These are phyloP conservation scores for Spongia lamella DNA, from an alignment of 37 sponge, comb jelly and placozoan species.

Conservation along the genomic window DNA sequence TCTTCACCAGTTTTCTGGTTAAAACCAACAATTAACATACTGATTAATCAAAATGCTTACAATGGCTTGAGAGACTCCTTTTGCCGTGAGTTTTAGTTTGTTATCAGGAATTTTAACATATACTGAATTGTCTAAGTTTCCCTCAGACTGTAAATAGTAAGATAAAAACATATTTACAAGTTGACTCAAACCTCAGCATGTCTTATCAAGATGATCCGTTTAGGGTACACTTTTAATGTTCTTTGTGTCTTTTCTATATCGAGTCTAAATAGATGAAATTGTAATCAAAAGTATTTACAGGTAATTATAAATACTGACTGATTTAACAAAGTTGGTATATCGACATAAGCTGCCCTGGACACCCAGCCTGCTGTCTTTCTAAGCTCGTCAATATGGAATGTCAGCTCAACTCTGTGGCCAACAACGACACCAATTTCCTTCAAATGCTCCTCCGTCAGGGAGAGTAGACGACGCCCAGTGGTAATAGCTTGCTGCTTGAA, in stretches of 20 bases:
- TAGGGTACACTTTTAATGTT: slow-evolving; percentile 43
- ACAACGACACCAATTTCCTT: slow-evolving; percentile 73
- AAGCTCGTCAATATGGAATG: slow-evolving; percentile 39
- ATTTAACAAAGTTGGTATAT: no score
- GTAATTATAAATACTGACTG: neutral
- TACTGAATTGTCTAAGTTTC: slow-evolving; percentile 64
- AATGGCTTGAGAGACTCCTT: slow-evolving; percentile 61
- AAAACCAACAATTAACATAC: neutral
- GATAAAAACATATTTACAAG: neutral
- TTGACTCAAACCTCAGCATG: slow-evolving; percentile 56
- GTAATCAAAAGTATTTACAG: neutral
- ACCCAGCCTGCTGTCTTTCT: slow-evolving; percentile 45
- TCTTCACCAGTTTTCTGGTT: slow-evolving; percentile 62
- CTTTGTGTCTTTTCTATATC: slow-evolving; percentile 13
- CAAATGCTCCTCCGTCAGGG: slow-evolving; percentile 66
- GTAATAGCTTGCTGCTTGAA: slow-evolving; percentile 51
- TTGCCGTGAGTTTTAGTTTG: slow-evolving; percentile 55
- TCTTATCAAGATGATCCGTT: slow-evolving; percentile 71
- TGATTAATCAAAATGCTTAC: slow-evolving; percentile 24
- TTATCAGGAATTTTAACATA: slow-evolving; percentile 63
- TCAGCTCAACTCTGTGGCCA: slow-evolving; percentile 61
- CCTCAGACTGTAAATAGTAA: slow-evolving; percentile 55
- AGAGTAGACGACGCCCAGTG: slow-evolving; percentile 46
- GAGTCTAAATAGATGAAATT: slow-evolving; percentile 10
- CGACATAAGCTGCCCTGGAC: neutral